Evolutionary conservation across 2,797 vertebrate species (phyloP).

Genomic region (Onychomys arenicola): DNA sequence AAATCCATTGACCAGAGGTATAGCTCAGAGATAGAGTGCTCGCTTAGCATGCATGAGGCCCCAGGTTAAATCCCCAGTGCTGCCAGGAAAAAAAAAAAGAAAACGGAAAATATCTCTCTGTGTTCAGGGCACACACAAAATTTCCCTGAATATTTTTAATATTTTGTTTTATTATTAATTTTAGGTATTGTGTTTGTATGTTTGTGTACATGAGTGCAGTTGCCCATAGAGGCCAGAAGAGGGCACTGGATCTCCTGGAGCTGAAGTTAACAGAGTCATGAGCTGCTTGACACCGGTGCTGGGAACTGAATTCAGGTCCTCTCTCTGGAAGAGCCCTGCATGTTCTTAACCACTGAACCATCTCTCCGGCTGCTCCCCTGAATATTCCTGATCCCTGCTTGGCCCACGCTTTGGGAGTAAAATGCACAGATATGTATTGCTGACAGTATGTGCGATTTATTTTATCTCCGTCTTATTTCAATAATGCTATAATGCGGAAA

Average conservation of each 20-base stretch:
- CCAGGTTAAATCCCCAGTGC: not conserved
- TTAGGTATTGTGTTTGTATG: not conserved
- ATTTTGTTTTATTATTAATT: not conserved
- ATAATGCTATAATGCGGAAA: not conserved
- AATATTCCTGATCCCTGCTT: not conserved
- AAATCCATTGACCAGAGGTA: not conserved
- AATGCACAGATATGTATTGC: not conserved
- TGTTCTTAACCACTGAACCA: not conserved
- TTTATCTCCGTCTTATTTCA: not conserved
- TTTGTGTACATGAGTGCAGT: not conserved
- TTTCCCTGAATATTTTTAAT: not conserved
- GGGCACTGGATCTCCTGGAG: not conserved
- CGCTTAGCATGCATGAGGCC: no score
- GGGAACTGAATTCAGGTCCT: not conserved
- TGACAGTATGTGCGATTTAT: not conserved
- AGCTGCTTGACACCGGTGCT: not conserved
- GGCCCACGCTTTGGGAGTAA: not conserved
- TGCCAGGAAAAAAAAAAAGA: not conserved
- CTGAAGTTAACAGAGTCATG: no score
- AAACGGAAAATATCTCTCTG: not conserved
- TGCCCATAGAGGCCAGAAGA: not conserved
- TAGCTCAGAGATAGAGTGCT: not conserved
- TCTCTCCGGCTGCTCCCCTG: not conserved
- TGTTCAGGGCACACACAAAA: not conserved
- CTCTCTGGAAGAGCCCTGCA: not conserved